Conservation (phyloP, 2,113 vertebrate genomes). For the Dipodomys ordii region DNA sequence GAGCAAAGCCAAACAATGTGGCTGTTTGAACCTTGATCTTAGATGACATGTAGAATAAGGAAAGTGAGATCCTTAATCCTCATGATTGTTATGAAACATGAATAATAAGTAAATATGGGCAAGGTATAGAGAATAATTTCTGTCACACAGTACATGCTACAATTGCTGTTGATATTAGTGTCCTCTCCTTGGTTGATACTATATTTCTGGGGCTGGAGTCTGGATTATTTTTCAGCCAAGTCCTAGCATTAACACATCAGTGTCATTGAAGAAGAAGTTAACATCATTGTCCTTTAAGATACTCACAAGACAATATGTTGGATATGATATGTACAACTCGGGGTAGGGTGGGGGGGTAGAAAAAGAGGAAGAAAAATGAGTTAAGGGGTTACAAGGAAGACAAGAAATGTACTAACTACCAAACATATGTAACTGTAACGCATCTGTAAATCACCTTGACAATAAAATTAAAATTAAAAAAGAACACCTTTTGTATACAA, state of each 20-base stretch:
- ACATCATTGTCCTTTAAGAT: too few relatives aligned
- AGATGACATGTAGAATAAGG: background rate
- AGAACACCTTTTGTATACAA: too few relatives aligned
- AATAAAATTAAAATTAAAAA: too few relatives aligned
- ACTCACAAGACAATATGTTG: too few relatives aligned
- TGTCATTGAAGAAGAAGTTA: background rate
- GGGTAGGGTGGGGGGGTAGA: too few relatives aligned
- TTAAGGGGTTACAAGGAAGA: too few relatives aligned
- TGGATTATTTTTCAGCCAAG: background rate
- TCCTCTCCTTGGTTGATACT: background rate
- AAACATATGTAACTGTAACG: too few relatives aligned
- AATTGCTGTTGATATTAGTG: background rate
- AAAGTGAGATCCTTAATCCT: background rate
- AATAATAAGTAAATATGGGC: background rate
- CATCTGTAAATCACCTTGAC: too few relatives aligned
- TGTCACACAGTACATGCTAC: background rate
- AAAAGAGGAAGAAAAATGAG: too few relatives aligned
- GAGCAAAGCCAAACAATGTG: background rate
- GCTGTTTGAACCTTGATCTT: background rate
- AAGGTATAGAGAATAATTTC: background rate
- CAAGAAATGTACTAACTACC: too few relatives aligned
- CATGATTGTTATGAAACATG: background rate
- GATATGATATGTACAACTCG: too few relatives aligned
- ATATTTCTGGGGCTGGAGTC: background rate
- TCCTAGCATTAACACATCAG: background rate